These are phyloP conservation scores for Caenorhabditis tropicalis DNA, from an alignment of 1,140 invertebrate genomes.

Conservation along the genomic window DNA sequence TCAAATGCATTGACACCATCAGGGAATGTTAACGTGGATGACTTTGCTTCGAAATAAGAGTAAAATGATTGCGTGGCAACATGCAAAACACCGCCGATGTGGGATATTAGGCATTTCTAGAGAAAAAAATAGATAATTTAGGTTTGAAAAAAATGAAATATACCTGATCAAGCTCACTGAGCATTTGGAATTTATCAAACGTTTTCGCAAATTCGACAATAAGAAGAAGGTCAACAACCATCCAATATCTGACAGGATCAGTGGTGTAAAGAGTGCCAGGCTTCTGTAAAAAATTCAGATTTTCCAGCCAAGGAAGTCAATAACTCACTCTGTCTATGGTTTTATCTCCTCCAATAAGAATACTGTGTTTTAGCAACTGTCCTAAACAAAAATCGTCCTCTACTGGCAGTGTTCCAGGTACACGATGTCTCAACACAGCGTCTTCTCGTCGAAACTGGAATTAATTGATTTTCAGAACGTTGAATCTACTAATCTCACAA, in stretches of 20 bases:
- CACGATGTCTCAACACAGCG: conserved; percentile 10
- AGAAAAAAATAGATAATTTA: background rate
- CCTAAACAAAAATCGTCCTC: conserved; percentile 36
- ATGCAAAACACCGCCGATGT: conserved; percentile 42
- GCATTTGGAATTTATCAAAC: conserved; percentile 29
- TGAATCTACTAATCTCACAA: background rate
- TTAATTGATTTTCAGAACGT: too few species aligned
- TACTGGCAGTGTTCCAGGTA: conserved; percentile 12
- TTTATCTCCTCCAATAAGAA: background rate
- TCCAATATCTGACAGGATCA: conserved; percentile 49
- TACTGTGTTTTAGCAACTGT: background rate
- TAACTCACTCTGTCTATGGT: background rate
- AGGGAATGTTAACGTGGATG: conserved; percentile 1
- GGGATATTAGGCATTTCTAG: conserved; percentile 36
- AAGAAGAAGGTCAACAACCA: conserved; percentile 46
- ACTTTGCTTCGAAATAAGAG: conserved; percentile 36
- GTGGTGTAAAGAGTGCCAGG: background rate
- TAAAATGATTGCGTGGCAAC: conserved; percentile 45
- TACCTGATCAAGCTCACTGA: conserved; percentile 46
- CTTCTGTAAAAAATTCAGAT: background rate
- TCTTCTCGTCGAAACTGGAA: conserved; percentile 21
- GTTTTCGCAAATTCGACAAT: conserved; percentile 51
- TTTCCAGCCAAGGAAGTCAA: background rate
- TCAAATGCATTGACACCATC: conserved; percentile 43
- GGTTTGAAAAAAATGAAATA: background rate